Evolutionary conservation across 2,888 invertebrate genomes (phyloP), one percentile per base, ranked within the genome.

Genomic region (Cosmorhoe ocellata): DNA sequence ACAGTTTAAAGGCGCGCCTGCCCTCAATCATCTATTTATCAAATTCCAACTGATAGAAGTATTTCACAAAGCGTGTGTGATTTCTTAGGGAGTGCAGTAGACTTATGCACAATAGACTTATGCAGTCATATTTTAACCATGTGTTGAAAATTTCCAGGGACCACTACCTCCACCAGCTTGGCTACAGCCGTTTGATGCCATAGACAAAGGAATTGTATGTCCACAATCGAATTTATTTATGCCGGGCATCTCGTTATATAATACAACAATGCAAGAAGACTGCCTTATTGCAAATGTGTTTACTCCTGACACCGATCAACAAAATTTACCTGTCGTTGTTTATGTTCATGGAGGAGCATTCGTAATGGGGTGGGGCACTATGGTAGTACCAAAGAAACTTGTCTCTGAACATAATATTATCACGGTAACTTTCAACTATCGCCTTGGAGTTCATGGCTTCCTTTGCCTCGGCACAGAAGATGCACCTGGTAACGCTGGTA

Each of bases 331-430:
- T 3, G 90, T 90, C 0, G 53, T 89, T 24, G 79, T 90, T 7
- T 66, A 72, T 33, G 67, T 90, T 1, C 91, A 90, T 36, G 89
- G 88, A 10, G 90, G 90, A 7, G 84, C 73, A 1, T 89, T 74
- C 49, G 67, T 78, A 59, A 34, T 69, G 1, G 89, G 87, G 1
- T 69, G 45, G 30, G 81, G 85, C 0, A 66, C 76, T 47, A 26
- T 9, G 27, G 55, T 49, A 26, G 59, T 63, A 28, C 67, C 67
- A 1, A 70, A 60, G 22, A 71, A 71, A 45, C 47, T 82, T 8
- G 66, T 70, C 0, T 51, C 52, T 1, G 62, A 58, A 1, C 66
- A 74, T 27, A 55, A 79, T 60, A 41, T 81, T 0, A 69, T 83
- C 38, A 57, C 59, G 6, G 77, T 82, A 0, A 73, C 69, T 6